Evolutionary conservation across 2,113 vertebrate genomes (phyloP).

Genomic region (Cyanoramphus novaezelandiae): DNA sequence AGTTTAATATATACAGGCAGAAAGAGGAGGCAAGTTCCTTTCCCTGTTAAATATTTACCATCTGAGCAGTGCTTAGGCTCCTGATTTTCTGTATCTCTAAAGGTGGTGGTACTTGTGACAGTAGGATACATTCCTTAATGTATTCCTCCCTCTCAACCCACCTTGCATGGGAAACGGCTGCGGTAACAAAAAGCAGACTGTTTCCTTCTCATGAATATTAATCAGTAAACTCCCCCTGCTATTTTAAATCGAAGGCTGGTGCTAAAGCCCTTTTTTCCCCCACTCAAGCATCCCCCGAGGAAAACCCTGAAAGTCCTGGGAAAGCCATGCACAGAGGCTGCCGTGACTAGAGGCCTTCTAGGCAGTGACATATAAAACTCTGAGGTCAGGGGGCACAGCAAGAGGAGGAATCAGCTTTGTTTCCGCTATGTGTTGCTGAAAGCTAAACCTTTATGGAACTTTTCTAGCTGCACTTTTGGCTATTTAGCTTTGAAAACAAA

Average conservation of each 20-base stretch:
- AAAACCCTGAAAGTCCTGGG: conserved; percentile 71
- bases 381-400: conserved; percentile 78
- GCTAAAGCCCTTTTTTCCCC: conserved; percentile 61
- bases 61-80: conserved; percentile 47
- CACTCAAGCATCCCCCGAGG: conserved; percentile 55
- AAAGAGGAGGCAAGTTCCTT: conserved; percentile 37
- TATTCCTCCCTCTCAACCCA: conserved; percentile 81
- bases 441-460: conserved; percentile 77
- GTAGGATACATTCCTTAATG: conserved; percentile 66
- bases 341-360: conserved; percentile 67
- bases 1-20: conserved; percentile 66
- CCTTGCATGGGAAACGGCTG: conserved; percentile 77
- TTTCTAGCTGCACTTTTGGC: conserved; percentile 76
- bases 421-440: conserved; percentile 75
- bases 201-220: conserved; percentile 84
- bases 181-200: conserved; percentile 76
- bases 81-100: conserved; percentile 49
- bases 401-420: conserved; percentile 79
- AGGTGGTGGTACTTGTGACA: conserved; percentile 56
- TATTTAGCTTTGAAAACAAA: conserved; percentile 79
- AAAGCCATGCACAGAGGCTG: conserved; percentile 67
- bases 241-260: conserved; percentile 73
- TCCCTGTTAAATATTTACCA: conserved; percentile 70
- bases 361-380: conserved; percentile 73
- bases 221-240: conserved; percentile 78